phyloP scores from a whole-genome alignment of 2,113 vertebrate genomes.

The Megatriorchis doriae region DNA sequence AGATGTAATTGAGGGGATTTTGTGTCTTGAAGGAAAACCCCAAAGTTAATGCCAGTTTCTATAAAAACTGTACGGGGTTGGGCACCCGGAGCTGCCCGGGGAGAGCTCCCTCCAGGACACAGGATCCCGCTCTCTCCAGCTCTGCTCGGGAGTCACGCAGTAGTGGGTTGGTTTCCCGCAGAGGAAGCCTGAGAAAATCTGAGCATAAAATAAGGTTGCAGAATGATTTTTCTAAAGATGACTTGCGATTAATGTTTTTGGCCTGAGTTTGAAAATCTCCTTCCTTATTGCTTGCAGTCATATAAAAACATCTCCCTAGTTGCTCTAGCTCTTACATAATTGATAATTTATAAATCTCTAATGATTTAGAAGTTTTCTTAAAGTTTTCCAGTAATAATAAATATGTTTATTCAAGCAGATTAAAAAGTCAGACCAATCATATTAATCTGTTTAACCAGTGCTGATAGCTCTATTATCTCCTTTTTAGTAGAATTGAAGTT shows the following conservation, averaged over 20 bases:
- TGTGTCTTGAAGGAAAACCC: not conserved
- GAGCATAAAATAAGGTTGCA: not conserved
- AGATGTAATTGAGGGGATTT: not conserved
- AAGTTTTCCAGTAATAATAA: conserved; percentile 3
- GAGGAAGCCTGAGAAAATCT: conserved; percentile 4
- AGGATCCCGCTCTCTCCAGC: not conserved
- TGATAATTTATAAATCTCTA: not conserved
- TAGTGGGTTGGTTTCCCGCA: not conserved
- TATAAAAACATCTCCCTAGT: not conserved
- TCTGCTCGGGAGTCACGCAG: not conserved
- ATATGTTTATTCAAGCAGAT: conserved; percentile 26
- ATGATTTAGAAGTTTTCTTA: not conserved
- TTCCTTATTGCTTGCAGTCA: not conserved
- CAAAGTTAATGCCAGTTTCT: not conserved
- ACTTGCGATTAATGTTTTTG: not conserved
- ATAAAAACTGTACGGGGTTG: not conserved
- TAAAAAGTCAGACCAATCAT: not conserved
- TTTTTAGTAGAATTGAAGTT: not conserved
- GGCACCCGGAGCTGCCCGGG: not conserved
- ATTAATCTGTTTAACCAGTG: not conserved
- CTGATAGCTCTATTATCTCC: not conserved
- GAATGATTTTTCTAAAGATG: conserved; percentile 2
- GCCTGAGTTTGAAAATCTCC: not conserved
- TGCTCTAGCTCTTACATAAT: not conserved
- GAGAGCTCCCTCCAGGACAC: not conserved